Base-by-base conservation (phyloP, 2,888 invertebrate genomes). In the Zelleria hepariella region DNA sequence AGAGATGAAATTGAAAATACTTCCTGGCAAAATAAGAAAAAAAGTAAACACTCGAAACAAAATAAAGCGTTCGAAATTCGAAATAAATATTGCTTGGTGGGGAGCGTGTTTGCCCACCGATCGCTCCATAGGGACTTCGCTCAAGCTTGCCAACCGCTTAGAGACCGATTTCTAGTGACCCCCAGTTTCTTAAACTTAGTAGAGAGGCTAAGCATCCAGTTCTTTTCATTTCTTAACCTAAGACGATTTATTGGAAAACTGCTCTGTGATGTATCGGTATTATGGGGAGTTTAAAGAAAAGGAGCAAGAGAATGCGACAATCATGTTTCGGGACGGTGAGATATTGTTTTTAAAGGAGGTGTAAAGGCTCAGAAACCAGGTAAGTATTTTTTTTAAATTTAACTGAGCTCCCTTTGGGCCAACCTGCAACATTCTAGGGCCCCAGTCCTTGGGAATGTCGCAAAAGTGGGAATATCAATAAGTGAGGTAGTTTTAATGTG, bases 41-140 rank as follows among this genome's bases (percentile, higher is more conserved):
- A 42, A 42, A 15, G 15, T 42, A 42, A 42, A 42, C 32, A 42
- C 32, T 51, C 21, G 51, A 23, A 51, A 20, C 23, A 8, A 20
- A 51, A 51, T 51, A 51, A 51, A 51, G 51, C 51, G 32, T 42
- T 42, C 2, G 32, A 42, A 42, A 42, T 42, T 42, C 32, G 21
- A 51, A 51, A 51, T 51, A 51, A 51, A 51, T 51, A 51, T 61
- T 42, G 32, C 49, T 49, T 48, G 49, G 52, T 58, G 62, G 56
- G 24, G 25, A 47, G 21, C 21, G 18, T 61, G 62, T 64, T 64
- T 64, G 62, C 58, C 57, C 51, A 81, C 80, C 77, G 77, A 86
- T 83, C 78, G 84, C 80, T 84, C 86, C 86, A 75, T 67, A 67
- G 83, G 82, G 86, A 85, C 74, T 73, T 68, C 69, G 57, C 21